phyloP scores from a whole-genome alignment of 2,888 invertebrate genomes.

The Drosophila mulleri region DNA sequence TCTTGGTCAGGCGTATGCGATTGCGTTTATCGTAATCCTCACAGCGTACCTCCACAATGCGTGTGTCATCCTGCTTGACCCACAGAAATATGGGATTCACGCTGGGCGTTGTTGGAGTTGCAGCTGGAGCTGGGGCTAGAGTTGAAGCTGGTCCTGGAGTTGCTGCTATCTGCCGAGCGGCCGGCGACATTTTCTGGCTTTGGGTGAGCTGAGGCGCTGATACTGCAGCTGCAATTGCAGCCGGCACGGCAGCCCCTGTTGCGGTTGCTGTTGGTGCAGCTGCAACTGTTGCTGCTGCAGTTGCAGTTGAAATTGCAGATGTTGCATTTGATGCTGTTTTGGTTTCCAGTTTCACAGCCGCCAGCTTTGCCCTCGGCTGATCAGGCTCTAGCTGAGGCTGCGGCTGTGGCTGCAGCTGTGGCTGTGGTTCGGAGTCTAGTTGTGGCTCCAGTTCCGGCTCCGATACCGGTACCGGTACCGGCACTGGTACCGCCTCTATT shows the following conservation, averaged over 20 bases:
- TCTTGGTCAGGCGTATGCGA: slow-evolving; percentile 93
- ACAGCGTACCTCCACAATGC: slow-evolving; percentile 93
- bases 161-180: not conserved
- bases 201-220: slow-evolving; percentile 5
- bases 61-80: slow-evolving; percentile 92
- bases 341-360: slow-evolving; percentile 73
- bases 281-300: not conserved
- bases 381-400: slow-evolving; percentile 32
- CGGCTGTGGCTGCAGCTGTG: not conserved
- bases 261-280: not conserved
- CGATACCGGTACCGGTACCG: not conserved
- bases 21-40: slow-evolving; percentile 95
- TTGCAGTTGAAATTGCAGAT: slow-evolving; percentile 13
- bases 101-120: slow-evolving; percentile 56
- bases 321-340: slow-evolving; percentile 59
- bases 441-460: not conserved
- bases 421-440: not conserved
- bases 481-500: slow-evolving; percentile 1
- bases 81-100: slow-evolving; percentile 93
- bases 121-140: not conserved
- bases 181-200: slow-evolving; percentile 2
- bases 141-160: not conserved
- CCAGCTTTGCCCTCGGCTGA: slow-evolving; percentile 37
- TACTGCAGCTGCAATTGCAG: slow-evolving; percentile 7
- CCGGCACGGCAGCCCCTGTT: not conserved